Evolutionary conservation across 2,113 vertebrate genomes (phyloP).

Genomic region (Neodontobutis hainanensis): DNA sequence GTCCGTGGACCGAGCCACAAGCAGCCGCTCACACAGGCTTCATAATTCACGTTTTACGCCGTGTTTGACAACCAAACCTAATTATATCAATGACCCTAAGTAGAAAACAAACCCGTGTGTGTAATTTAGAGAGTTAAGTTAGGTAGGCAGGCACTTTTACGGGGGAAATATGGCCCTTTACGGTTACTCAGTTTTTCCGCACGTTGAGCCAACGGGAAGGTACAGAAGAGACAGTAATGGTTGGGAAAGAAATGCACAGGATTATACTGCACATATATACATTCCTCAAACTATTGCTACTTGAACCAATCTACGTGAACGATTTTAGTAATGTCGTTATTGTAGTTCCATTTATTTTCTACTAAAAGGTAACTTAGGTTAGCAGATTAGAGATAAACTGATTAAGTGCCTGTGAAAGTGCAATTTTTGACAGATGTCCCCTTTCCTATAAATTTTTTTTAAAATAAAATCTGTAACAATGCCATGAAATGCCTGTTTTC

Average conservation of each 20-base stretch:
- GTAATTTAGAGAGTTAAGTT: not conserved
- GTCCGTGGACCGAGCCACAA: not conserved
- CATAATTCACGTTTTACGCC: conserved; percentile 21
- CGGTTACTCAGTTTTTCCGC: conserved; percentile 2
- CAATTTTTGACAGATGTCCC: too few relatives aligned
- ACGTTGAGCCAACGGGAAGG: not conserved
- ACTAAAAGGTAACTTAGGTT: too few relatives aligned
- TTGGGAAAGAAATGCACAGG: not conserved
- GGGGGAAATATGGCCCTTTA: not conserved
- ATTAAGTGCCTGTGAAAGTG: too few relatives aligned
- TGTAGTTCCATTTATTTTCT: too few relatives aligned
- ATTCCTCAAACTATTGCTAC: not conserved
- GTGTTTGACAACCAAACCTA: not conserved
- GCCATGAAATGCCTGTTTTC: too few relatives aligned
- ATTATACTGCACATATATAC: not conserved
- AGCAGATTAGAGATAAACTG: too few relatives aligned
- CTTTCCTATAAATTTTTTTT: too few relatives aligned
- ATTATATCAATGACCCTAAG: not conserved
- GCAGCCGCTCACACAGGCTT: not conserved
- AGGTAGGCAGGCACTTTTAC: not conserved
- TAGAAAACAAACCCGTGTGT: not conserved
- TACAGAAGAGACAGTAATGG: not conserved
- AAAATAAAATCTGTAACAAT: too few relatives aligned
- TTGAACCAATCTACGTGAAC: not conserved
- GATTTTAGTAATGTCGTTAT: too few relatives aligned